A percentile compares a stretch with the other conserved stretches of the same genome.
Evolutionary conservation across 2,797 vertebrate genomes (phyloP).

Genomic region (Girardinus metallicus): DNA sequence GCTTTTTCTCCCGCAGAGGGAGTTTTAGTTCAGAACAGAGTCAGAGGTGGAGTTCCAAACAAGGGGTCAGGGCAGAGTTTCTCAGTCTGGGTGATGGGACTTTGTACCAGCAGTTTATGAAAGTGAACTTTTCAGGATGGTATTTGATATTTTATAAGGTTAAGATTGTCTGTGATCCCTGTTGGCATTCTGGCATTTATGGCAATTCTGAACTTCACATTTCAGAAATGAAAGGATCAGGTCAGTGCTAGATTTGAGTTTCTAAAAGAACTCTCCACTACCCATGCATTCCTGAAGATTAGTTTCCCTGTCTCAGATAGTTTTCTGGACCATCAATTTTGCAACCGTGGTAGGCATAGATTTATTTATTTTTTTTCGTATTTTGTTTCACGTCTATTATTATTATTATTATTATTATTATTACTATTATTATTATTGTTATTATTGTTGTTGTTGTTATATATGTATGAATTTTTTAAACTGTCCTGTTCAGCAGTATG

Average conservation of each 20-base stretch:
- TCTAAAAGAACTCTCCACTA: background rate
- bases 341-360: background rate
- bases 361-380: too few relatives aligned
- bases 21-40: constrained; percentile 7
- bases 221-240: background rate
- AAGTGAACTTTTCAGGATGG: constrained; percentile 6
- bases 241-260: background rate
- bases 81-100: background rate
- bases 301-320: background rate
- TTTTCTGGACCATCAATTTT: background rate
- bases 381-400: too few relatives aligned
- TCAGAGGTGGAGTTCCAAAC: background rate
- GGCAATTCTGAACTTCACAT: background rate
- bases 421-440: too few relatives aligned
- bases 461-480: too few relatives aligned
- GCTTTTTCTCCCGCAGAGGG: constrained; percentile 2
- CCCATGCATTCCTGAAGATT: background rate
- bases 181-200: background rate
- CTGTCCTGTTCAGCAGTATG: too few relatives aligned
- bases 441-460: too few relatives aligned
- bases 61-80: constrained; percentile 1
- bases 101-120: background rate
- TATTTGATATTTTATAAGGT: background rate
- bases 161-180: background rate
- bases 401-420: too few relatives aligned